Conservation (phyloP, 2,888 invertebrate species). For the Drosophila tanythrix region DNA sequence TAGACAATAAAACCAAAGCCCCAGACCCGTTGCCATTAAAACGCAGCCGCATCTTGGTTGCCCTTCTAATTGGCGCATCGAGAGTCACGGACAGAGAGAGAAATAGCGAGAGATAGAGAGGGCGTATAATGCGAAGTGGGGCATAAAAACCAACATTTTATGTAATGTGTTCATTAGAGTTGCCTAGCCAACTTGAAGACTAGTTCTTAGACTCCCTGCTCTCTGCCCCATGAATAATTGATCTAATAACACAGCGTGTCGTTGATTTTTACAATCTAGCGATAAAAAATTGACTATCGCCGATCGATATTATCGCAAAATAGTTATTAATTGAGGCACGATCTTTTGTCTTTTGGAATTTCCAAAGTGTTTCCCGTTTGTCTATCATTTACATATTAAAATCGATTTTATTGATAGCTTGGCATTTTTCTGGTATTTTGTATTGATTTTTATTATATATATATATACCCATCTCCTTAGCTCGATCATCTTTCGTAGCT, state of each 20-base stretch:
- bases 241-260: slow-evolving; percentile 74
- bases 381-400: slow-evolving; percentile 69
- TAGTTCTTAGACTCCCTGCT: slow-evolving; percentile 11
- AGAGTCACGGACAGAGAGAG: neutral
- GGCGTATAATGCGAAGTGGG: slow-evolving; percentile 56
- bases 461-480: slow-evolving; percentile 4
- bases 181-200: slow-evolving; percentile 27
- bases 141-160: slow-evolving; percentile 74
- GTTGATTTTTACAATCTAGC: slow-evolving; percentile 77
- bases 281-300: slow-evolving; percentile 73
- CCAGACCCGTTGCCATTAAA: slow-evolving; percentile 67
- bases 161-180: slow-evolving; percentile 78
- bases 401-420: slow-evolving; percentile 64
- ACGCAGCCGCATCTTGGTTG: slow-evolving; percentile 34
- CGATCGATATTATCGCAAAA: slow-evolving; percentile 77
- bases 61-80: slow-evolving; percentile 70
- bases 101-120: neutral
- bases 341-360: slow-evolving; percentile 41
- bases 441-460: slow-evolving; percentile 10
- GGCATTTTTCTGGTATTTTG: slow-evolving; percentile 72
- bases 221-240: slow-evolving; percentile 63
- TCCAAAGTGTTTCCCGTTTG: slow-evolving; percentile 50
- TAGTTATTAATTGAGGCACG: slow-evolving; percentile 67
- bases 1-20: slow-evolving; percentile 67
- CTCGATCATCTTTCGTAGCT: slow-evolving; percentile 34